Base-by-base conservation (phyloP, 1,140 invertebrate species). In the Cotesia typhae region DNA sequence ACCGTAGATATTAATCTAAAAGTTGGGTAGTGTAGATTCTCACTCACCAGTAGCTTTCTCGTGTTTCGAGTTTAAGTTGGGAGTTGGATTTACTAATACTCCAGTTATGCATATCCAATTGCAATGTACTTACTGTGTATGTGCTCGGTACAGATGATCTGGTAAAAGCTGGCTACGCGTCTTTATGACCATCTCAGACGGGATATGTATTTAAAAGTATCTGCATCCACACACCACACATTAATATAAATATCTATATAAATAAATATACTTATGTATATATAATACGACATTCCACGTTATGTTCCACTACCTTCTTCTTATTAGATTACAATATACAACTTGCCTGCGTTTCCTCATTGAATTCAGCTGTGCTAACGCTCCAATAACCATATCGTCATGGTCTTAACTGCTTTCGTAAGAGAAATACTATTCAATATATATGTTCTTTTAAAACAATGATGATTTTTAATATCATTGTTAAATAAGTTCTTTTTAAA, bases 371-470 rank as follows among this genome's bases (percentile, higher is more conserved):
- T 59, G 57, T 9, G 28, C 57, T 17, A 59, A 59, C 57, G 57
- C 57, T 59, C 57, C 57, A 59, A 59, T 59, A 59, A 59, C 57
- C 57, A 59, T 59, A 59, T 59, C 57, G 57, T 59, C 57, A 59
- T 59, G 57, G 57, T 59, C 57, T 59, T 20, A 28, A 20, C 57
- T 59, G 57, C 57, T 59, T 59, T 59, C 57, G 57, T 59, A 59
- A 17, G 57, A 59, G 57, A 59, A 59, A 59, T 20, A 59, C 57
- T 20, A 59, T 59, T 20, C 57, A 59, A 59, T 20, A 59, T 59
- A 28, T 59, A 20, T 20, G 20, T 17, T 59, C 6, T 47, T 7
- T 47, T 47, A 20, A 59, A 59, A 59, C 57, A 59, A 59, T 59
- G 20, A 59, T 59, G 4, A 14, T 59, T 59, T 10, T 17, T 28